phyloP scores from a whole-genome alignment of 2,113 vertebrate genomes.

The Silurus asotus region DNA sequence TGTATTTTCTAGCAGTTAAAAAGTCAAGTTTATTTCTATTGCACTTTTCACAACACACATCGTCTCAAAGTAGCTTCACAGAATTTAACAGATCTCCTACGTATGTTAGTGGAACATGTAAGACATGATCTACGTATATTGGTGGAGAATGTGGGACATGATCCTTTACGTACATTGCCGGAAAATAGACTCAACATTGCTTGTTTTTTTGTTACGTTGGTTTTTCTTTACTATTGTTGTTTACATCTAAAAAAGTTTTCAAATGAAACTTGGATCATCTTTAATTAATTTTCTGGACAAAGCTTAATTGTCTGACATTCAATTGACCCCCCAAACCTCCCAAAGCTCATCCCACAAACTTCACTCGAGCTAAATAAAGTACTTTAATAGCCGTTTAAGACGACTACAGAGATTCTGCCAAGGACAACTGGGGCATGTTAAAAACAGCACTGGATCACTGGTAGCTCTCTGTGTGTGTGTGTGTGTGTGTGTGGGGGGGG shows the following conservation, averaged over 20 bases:
- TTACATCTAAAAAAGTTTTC: not conserved
- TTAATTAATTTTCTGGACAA: not conserved
- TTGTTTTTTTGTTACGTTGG: not conserved
- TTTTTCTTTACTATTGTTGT: not conserved
- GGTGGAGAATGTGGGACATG: too few relatives aligned
- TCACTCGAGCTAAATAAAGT: slow-evolving; percentile 27
- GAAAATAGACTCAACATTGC: not conserved
- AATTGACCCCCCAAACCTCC: slow-evolving; percentile 7
- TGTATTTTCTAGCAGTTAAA: too few relatives aligned
- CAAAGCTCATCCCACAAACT: not conserved
- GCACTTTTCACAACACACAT: too few relatives aligned
- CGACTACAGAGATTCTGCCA: slow-evolving; percentile 14
- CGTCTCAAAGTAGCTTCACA: too few relatives aligned
- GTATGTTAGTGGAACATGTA: too few relatives aligned
- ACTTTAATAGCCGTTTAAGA: not conserved
- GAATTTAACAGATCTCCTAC: too few relatives aligned
- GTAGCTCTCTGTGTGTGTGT: not conserved
- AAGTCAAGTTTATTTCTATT: too few relatives aligned
- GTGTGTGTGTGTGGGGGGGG: not conserved
- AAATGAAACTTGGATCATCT: not conserved
- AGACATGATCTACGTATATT: too few relatives aligned
- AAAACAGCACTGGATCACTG: not conserved
- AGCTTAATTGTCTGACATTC: not conserved
- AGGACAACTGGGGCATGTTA: not conserved
- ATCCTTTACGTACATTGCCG: too few relatives aligned